Evolutionary conservation across 2,888 invertebrate genomes (phyloP).

Genomic region (Caenorhabditis panamensis): DNA sequence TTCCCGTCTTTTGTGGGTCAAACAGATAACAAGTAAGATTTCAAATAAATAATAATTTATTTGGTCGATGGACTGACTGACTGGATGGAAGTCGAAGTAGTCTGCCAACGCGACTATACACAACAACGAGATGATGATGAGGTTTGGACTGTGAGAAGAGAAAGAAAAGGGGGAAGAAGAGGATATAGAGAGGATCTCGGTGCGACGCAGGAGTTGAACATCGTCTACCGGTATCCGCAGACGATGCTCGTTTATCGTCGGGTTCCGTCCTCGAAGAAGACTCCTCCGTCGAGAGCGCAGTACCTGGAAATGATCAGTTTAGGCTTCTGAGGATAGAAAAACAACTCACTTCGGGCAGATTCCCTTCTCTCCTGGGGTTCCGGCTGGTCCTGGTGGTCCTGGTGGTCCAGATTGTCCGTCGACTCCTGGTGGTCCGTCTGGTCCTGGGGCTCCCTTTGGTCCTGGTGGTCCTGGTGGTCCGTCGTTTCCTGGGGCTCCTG

Average conservation of each 20-base stretch:
- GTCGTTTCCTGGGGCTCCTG: conserved; percentile 75
- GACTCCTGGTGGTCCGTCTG: conserved; percentile 73
- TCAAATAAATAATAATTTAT: conserved; percentile 65
- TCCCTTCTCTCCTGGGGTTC: conserved; percentile 73
- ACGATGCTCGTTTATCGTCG: conserved; percentile 67
- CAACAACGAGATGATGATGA: conserved; percentile 62
- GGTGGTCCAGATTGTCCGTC: conserved; percentile 74
- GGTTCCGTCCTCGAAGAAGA: conserved; percentile 78
- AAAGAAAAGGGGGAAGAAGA: conserved; percentile 27
- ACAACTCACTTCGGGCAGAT: conserved; percentile 74
- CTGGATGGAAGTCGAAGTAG: conserved; percentile 32
- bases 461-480: conserved; percentile 78
- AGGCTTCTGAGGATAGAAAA: background rate
- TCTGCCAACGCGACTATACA: conserved; percentile 44
- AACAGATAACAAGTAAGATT: conserved; percentile 14
- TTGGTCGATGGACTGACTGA: conserved; percentile 53
- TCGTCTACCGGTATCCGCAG: conserved; percentile 57
- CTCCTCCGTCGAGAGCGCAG: conserved; percentile 77
- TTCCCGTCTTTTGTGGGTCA: conserved; percentile 51
- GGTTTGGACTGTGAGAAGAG: conserved; percentile 58
- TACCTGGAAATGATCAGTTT: conserved; percentile 56
- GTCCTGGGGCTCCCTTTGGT: conserved; percentile 75
- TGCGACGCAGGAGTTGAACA: conserved; percentile 58
- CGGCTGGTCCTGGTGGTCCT: conserved; percentile 75
- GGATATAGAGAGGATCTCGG: conserved; percentile 47